phyloP scores from a whole-genome alignment of 2,113 vertebrate species.

The Prinia subflava region DNA sequence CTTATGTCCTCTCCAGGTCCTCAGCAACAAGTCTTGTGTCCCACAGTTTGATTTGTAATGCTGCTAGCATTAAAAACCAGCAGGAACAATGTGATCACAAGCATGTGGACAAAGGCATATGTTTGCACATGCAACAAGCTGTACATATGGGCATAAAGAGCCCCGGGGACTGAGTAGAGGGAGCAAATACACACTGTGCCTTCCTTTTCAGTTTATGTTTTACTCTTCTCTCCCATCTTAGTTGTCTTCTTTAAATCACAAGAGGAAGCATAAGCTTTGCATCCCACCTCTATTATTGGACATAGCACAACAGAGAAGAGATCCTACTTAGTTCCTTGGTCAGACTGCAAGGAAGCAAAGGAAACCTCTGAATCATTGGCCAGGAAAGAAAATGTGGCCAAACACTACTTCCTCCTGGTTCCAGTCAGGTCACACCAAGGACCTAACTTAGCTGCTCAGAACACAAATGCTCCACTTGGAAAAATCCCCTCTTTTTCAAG shows the following conservation, averaged over 20 bases:
- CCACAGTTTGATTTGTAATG: neutral
- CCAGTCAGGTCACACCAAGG: neutral
- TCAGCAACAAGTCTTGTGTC: neutral
- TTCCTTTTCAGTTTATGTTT: neutral
- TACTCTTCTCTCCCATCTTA: neutral
- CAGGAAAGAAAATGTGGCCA: neutral
- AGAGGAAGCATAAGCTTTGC: neutral
- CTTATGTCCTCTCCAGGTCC: neutral
- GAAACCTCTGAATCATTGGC: neutral
- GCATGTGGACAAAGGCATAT: neutral
- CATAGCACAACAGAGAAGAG: neutral
- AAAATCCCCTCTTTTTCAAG: neutral
- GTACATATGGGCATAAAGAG: neutral
- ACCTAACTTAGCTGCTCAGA: neutral
- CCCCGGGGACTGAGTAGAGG: neutral
- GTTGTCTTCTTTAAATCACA: neutral
- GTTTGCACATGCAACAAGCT: neutral
- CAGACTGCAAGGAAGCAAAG: neutral
- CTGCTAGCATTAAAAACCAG: neutral
- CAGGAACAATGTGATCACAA: neutral
- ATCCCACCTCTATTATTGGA: fast-evolving
- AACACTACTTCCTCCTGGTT: neutral
- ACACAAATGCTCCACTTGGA: neutral
- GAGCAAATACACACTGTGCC: neutral
- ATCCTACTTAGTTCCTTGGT: neutral